Conservation (phyloP, 2,797 vertebrate species). For the Xiphorhynchus erythropygius region DNA sequence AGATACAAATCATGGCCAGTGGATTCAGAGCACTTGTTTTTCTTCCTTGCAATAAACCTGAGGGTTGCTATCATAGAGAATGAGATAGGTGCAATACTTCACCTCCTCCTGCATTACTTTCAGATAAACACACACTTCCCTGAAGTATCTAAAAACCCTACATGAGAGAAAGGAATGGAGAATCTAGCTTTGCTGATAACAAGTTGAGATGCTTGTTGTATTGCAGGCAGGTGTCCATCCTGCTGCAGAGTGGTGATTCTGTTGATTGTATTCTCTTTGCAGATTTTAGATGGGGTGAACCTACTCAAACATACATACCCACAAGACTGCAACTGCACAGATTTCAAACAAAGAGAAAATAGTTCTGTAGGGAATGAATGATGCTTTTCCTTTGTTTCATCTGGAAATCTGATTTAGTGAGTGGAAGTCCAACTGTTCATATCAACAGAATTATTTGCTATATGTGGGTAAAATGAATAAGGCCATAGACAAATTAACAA, state of each 20-base stretch:
- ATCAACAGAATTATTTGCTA: background rate
- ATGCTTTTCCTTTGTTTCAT: background rate
- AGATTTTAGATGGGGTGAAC: constrained; percentile 80
- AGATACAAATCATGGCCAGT: background rate
- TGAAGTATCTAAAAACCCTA: background rate
- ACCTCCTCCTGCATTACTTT: background rate
- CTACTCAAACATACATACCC: background rate
- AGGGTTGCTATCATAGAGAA: background rate
- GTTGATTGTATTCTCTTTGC: constrained; percentile 77
- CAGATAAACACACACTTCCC: background rate
- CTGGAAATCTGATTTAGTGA: background rate
- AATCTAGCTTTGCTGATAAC: background rate
- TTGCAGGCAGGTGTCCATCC: background rate
- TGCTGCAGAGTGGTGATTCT: constrained; percentile 25
- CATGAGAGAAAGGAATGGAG: background rate
- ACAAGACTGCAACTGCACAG: background rate
- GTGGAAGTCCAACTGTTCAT: background rate
- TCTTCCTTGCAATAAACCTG: background rate
- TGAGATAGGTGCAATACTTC: background rate
- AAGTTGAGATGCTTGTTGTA: constrained; percentile 20
- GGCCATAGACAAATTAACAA: background rate
- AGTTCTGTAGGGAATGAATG: background rate
- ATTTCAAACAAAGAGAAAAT: background rate
- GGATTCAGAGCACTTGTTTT: background rate
- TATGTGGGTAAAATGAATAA: background rate